Evolutionary conservation across 1,140 invertebrate genomes (phyloP), one percentile per base, ranked within the genome.

Genomic region (Drosophila nikananu): DNA sequence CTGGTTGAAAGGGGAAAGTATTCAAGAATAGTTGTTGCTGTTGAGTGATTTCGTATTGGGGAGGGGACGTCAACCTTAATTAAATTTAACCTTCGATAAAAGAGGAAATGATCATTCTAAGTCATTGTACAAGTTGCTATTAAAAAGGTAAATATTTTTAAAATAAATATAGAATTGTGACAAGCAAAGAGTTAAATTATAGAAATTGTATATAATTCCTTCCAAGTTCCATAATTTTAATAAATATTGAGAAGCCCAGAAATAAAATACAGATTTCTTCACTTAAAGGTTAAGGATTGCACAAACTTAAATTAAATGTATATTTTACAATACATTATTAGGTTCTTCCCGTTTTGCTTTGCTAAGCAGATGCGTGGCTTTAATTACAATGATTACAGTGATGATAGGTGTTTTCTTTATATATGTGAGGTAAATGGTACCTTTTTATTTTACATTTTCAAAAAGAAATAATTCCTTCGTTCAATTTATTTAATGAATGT

Each of bases 401-500:
- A 30, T 30, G 8, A 30, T 3, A 37, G 19, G 10, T 19, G 0
- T 5, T 19, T 10, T 10, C 4, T 25, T 1, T 15, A 27, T n/a
- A 3, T 54, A 7, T 19, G 12, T 30, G 9, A 19, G n/a, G 3
- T 54, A 54, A 8, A 21, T 13, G 35, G 1, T 35, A 49, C 30
- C 5, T 12, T 30, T 32, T 12, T n/a, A n/a, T 3, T 35, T 21
- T 35, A 17, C 27, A 2, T 8, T 32, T 19, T 19, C 1, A 12
- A 12, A 19, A n/a, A 52, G 32, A 15, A 52, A 21, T 27, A 2
- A 17, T 32, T 23, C 17, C 13, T 10, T 1, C 12, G 2, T 37
- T 25, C 2, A 37, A 39, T 55, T 55, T 39, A 12, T 55, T 55
- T 39, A 55, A 55, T 39, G 35, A 37, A 37, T 55, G 21, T 37